A percentile compares a stretch with the other conserved stretches of the same genome.
These are phyloP conservation scores for Cercocebus atys DNA, from an alignment of 2,113 vertebrate species.

Conservation along the genomic window DNA sequence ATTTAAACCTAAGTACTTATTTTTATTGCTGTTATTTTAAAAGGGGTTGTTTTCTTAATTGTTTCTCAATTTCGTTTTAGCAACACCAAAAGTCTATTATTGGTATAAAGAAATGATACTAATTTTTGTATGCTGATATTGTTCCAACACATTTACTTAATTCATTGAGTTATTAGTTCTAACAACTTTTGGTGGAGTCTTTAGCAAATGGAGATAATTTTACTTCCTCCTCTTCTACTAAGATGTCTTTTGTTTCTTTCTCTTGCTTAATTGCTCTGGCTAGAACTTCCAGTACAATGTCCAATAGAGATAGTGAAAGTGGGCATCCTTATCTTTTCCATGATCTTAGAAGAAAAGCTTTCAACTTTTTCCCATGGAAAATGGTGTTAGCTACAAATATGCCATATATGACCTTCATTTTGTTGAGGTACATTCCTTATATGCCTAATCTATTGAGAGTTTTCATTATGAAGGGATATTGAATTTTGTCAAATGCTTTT, in stretches of 20 bases:
- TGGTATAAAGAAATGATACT: neutral
- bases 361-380: neutral
- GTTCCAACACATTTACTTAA: neutral
- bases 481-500: neutral
- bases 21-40: neutral
- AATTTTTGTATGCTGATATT: neutral
- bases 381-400: neutral
- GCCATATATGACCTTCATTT: neutral
- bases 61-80: neutral
- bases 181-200: neutral
- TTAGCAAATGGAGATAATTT: neutral
- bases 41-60: neutral
- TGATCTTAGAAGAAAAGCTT: neutral
- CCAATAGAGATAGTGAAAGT: neutral
- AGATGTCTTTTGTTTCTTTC: neutral
- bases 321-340: neutral
- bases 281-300: neutral
- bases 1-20: neutral
- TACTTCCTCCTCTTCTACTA: neutral
- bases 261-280: neutral
- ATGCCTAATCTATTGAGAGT: neutral
- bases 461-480: neutral
- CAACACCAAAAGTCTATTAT: neutral
- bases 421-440: neutral
- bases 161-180: neutral